These are phyloP conservation scores for Dendrocopos noguchii DNA, from an alignment of 2,113 vertebrate genomes.

Conservation along the genomic window DNA sequence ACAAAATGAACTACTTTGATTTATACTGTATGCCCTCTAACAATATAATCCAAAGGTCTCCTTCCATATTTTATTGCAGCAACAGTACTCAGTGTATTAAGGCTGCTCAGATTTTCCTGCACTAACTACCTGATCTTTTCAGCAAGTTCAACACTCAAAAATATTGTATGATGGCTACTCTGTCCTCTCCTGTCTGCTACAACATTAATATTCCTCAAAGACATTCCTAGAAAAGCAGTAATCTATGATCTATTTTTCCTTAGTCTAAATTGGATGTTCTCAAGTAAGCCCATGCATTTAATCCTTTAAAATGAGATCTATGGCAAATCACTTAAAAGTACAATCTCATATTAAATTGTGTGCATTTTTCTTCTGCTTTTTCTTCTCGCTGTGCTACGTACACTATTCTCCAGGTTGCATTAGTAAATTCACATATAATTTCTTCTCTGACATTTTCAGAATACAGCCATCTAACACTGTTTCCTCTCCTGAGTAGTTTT, in stretches of 20 bases:
- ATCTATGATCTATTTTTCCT: conserved; percentile 7
- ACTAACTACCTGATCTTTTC: neutral
- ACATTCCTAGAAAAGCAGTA: neutral
- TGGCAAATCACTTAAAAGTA: neutral
- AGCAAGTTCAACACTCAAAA: conserved; percentile 18
- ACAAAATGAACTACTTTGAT: conserved; percentile 47
- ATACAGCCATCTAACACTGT: neutral
- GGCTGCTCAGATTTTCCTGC: neutral
- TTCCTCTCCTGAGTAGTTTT: neutral
- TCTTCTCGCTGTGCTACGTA: neutral
- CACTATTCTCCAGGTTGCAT: neutral
- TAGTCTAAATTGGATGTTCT: conserved; percentile 4
- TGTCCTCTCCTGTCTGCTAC: neutral
- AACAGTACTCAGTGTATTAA: neutral
- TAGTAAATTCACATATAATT: neutral
- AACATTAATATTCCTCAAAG: conserved; percentile 41
- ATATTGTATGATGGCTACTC: neutral
- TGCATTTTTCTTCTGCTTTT: neutral
- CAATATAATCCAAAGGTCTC: conserved; percentile 37
- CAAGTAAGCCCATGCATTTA: conserved; percentile 1
- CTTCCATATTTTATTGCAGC: neutral
- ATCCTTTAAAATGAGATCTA: conserved; percentile 4
- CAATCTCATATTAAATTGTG: neutral
- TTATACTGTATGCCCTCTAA: conserved; percentile 49
- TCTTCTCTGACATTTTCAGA: neutral